Base-by-base conservation (phyloP, 2,888 invertebrate species). In the Acanthosoma haemorrhoidale region DNA sequence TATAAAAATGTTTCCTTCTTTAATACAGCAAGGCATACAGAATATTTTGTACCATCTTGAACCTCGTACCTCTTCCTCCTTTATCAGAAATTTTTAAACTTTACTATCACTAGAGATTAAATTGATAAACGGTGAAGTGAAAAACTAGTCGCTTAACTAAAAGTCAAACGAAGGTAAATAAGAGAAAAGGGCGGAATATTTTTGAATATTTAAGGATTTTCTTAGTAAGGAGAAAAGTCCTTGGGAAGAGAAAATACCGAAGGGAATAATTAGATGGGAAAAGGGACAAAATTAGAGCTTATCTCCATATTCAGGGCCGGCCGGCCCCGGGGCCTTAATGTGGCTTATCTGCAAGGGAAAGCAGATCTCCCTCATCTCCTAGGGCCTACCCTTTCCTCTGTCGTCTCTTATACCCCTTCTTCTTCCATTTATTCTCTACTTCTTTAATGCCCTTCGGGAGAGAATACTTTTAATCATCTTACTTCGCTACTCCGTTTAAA, bases 201-300 rank as follows among this genome's bases (percentile, higher is more conserved):
- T 64, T 64, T 64, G 64, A 64, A 64, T 64, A 39, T 29, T 64
- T 31, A 64, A 64, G 64, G 64, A 64, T 64, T 41, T 64, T 64
- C 64, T 64, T 64, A 64, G 41, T 29, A 64, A 21, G 8, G 39
- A 31, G 41, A 64, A 39, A 39, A 41, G 13, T 29, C 39, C 18
- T 29, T 13, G 38, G 38, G 25, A 41, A 64, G 64, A 25, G 41
- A 64, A 21, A 64, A 39, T 38, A 31, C 41, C 41, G 64, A 39
- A 64, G 41, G 41, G 64, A 64, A 64, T 64, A 64, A 64, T 64
- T 64, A 64, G 64, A 64, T 64, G 64, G 64, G 64, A 41, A 64
- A 61, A 64, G 64, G 15, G 64, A 64, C 64, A 64, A 64, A 64
- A 64, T 64, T 64, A 64, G 64, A 38, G 64, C 64, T 64, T 39